Percentiles rank a stretch among this genome's conserved stretches.
Conservation (phyloP, 1,140 invertebrate species). For the Drosophila busckii region DNA sequence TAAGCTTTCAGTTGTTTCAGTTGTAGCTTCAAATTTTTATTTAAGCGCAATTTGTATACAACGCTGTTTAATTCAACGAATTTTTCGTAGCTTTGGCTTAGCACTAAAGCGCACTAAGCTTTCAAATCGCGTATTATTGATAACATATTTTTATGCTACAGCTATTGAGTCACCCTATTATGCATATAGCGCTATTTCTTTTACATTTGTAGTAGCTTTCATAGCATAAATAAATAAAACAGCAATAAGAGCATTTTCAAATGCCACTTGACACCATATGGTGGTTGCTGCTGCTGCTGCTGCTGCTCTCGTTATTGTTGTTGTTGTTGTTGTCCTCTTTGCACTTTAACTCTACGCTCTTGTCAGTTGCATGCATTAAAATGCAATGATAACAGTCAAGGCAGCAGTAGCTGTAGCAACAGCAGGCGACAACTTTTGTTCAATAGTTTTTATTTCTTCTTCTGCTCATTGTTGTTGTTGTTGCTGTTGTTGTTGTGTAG, state of each 20-base stretch:
- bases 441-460: constrained; percentile 55
- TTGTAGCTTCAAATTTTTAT: no score
- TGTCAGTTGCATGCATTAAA: constrained; percentile 70
- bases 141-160: no score
- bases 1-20: no score
- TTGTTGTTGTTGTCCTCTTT: constrained; percentile 10
- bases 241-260: constrained; percentile 70
- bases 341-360: constrained; percentile 6
- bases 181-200: neutral
- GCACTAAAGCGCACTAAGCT: no score
- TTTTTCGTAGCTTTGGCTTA: no score
- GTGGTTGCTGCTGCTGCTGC: constrained; percentile 44
- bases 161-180: no score
- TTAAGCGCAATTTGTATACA: no score
- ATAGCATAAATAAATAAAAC: constrained; percentile 61
- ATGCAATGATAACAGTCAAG: constrained; percentile 64
- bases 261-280: constrained; percentile 75
- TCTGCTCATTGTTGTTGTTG: no score
- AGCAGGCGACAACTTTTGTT: constrained; percentile 42
- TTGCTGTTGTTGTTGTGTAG: no score
- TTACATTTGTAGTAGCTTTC: constrained; percentile 4
- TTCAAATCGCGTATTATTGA: no score
- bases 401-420: constrained; percentile 9
- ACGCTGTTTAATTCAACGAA: no score
- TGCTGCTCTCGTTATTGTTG: neutral